Evolutionary conservation across 2,797 vertebrate species (phyloP), one percentile per base, ranked within the genome.

Genomic region (Lagodon rhomboides): DNA sequence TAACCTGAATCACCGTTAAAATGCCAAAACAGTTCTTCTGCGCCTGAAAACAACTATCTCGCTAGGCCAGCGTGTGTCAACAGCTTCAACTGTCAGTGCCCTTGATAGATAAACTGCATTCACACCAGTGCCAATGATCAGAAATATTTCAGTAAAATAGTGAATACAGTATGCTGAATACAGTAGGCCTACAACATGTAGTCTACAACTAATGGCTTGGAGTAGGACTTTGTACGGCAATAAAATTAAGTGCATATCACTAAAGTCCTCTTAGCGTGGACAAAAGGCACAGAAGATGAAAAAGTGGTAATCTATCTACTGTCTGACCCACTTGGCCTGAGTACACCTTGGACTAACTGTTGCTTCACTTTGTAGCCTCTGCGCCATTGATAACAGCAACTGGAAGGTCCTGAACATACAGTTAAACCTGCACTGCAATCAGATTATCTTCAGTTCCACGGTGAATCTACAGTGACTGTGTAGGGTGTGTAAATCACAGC

Each of bases 1-100:
- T 79, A 72, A 82, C 34, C 63, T 70, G 69, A 73, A 76, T 74
- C 69, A 15, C 61, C 4, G 27, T 77, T 84, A 82, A 41, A 84
- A 85, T 17, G 68, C 34, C 73, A 79, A 38, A 85, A 82, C 61
- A 46, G 46, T 69, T 59, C 38, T 12, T 67, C 63, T 65, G 50
- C 0, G 0, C 30, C 53, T 67, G 54, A 41, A 74, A 85, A 77
- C 78, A 71, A 67, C 27, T 1, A 27, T 17, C 3, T 12, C 25
- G 61, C 44, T 2, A 11, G 13, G 62, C 44, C 73, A 43, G 76
- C 25, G 10, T 58, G 59, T 82, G 75, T 70, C 68, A 89, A 86
- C 65, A 60, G 44, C 66, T 60, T 46, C 20, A 73, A 71, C 82
- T 69, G 74, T 75, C 69, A 55, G 34, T 23, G 27, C 44, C 47